Evolutionary conservation across 2,797 vertebrate genomes (phyloP).

Genomic region (Pampus argenteus): DNA sequence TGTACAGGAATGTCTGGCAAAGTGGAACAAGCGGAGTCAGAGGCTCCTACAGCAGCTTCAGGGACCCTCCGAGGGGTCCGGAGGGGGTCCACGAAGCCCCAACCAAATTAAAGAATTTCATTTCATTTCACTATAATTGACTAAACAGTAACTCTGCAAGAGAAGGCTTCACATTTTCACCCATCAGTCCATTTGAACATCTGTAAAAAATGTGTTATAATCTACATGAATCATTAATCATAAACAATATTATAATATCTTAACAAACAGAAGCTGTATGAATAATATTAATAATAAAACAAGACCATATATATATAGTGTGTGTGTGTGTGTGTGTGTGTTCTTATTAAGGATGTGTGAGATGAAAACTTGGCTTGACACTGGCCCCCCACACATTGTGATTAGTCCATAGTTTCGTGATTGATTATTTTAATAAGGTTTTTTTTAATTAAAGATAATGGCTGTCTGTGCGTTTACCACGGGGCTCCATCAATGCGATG

Average conservation of each 20-base stretch:
- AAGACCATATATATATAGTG: no score
- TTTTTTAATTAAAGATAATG: no score
- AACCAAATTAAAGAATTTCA: not conserved
- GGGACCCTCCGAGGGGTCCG: slow-evolving; percentile 30
- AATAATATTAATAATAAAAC: not conserved
- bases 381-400: not conserved
- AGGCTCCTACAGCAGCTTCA: slow-evolving; percentile 58
- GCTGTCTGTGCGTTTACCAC: no score
- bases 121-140: not conserved
- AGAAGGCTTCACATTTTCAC: not conserved
- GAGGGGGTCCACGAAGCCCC: not conserved
- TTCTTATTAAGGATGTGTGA: no score
- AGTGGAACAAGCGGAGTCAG: slow-evolving; percentile 43
- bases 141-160: not conserved
- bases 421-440: no score
- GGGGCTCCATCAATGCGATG: no score
- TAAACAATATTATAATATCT: not conserved
- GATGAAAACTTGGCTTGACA: no score
- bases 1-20: slow-evolving; percentile 78
- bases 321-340: not conserved
- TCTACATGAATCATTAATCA: not conserved
- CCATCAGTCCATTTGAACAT: not conserved
- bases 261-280: not conserved
- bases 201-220: not conserved
- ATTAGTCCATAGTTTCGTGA: not conserved